Evolutionary conservation across 1,140 invertebrate species (phyloP), one percentile per base, ranked within the genome.

Genomic region (Tribolium castaneum): DNA sequence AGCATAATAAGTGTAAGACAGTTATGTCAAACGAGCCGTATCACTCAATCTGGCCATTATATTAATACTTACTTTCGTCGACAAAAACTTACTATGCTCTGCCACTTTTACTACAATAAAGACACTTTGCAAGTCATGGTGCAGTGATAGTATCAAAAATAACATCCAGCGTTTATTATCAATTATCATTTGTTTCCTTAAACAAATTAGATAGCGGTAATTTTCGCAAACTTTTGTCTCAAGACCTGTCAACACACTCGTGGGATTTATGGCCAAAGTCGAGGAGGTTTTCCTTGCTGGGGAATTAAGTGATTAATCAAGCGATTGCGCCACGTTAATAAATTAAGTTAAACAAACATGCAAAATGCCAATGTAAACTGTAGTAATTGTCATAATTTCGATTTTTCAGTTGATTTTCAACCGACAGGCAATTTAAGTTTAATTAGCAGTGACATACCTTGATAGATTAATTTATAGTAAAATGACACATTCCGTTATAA

Each of bases 1-100:
- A 5, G 5, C n/a, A 66, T 30, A 59, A 59, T 59, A n/a, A 66
- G 59, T 66, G n/a, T 19, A 35, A 34, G 30, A 66, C 59, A 66
- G 59, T 66, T 66, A 66, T 66, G 59, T 66, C 59, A 66, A 66
- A 66, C 59, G 59, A 66, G 59, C 59, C 59, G 59, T 66, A 66
- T 66, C 59, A 66, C 59, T 66, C 59, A 66, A 66, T 66, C 30
- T 66, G 34, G 34, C 30, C 59, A 66, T 66, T 66, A 66, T 14
- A 66, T 14, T 66, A 66, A 66, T 66, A 66, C 59, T n/a, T 12
- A 39, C 59, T 66, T 66, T 66, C 25, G 30, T 35, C 59, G 25
- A 66, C 59, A 66, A 66, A 66, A 66, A 66, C 22, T 39, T 66
- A 66, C 59, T 66, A 66, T 35, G 30, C 30, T 13, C 59, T 66